phyloP scores from a whole-genome alignment of 1,140 invertebrate species.

The Metaphire vulgaris region DNA sequence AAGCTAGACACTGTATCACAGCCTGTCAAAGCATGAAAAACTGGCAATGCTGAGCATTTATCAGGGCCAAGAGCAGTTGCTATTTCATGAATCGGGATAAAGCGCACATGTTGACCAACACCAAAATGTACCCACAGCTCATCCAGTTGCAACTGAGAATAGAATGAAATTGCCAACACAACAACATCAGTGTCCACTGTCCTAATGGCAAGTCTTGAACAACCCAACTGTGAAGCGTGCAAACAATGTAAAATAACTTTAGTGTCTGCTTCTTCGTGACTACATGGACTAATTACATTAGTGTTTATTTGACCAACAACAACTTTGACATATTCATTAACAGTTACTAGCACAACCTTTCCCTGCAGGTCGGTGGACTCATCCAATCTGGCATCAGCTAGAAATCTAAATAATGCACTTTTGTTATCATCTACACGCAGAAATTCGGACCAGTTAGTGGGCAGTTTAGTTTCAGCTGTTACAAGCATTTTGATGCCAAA shows the following conservation, averaged over 20 bases:
- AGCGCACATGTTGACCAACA: conserved; percentile 23
- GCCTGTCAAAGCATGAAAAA: conserved; percentile 34
- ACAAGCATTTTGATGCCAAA: neutral
- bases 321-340: neutral
- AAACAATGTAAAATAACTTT: conserved; percentile 33
- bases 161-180: conserved; percentile 30
- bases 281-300: conserved; percentile 30
- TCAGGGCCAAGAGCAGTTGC: conserved; percentile 15
- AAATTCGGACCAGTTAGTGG: neutral
- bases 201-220: conserved; percentile 28
- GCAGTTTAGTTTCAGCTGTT: neutral
- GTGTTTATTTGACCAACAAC: neutral
- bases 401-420: neutral
- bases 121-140: conserved; percentile 32
- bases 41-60: conserved; percentile 27
- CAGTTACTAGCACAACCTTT: neutral
- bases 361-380: neutral
- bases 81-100: conserved; percentile 24
- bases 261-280: conserved; percentile 39
- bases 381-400: neutral
- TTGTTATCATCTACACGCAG: neutral
- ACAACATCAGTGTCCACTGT: conserved; percentile 39
- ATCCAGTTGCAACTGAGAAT: conserved; percentile 6
- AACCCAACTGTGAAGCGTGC: conserved; percentile 29
- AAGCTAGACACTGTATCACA: conserved; percentile 35